Base-by-base conservation (phyloP, 2,797 vertebrate genomes). In the Limosa lapponica region DNA sequence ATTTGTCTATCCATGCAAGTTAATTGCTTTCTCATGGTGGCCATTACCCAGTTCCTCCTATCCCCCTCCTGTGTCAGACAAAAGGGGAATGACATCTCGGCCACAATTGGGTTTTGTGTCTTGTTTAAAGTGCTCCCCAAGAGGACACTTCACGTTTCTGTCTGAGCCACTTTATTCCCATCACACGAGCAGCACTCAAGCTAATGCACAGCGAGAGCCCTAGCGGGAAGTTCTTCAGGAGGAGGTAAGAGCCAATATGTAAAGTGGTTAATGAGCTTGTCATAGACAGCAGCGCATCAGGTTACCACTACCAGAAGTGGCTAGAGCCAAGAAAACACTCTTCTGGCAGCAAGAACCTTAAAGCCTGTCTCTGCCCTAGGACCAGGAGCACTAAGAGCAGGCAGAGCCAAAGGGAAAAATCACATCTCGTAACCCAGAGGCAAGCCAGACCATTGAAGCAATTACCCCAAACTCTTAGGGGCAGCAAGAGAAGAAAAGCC, bases 241-340 rank as follows among this genome's bases (percentile, higher is more conserved):
- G 44, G n/a, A 87, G 57, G 52, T 46, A 49, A 74, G 67, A 75
- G 72, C 43, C 79, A 58, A 59, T 37, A 78, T 62, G 61, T 48
- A 83, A 87, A 94, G 74, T 81, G 82, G 82, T 83, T 90, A 88
- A 88, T 77, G 72, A 96, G 77, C 58, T 87, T 57, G 59, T 93
- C 87, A 65, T 46, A 80, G 74, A 13, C 34, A 87, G 58, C 43
- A 55, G 16, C 28, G 28, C 52, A 2, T 20, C 20, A 13, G 49
- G 65, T 90, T 75, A 25, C 49, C 58, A 20, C 46, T 15, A 30
- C 36, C 73, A 90, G 43, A 59, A 92, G 12, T 49, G 32, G 30
- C 19, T 74, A 39, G 57, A 93, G 59, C 27, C 89, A 69, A 87
- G 41, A 22, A 93, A 81, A 86, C 2, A 4, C 10, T 59, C 23